Base-by-base conservation (phyloP, 2,113 vertebrate species). In the Podarcis muralis region DNA sequence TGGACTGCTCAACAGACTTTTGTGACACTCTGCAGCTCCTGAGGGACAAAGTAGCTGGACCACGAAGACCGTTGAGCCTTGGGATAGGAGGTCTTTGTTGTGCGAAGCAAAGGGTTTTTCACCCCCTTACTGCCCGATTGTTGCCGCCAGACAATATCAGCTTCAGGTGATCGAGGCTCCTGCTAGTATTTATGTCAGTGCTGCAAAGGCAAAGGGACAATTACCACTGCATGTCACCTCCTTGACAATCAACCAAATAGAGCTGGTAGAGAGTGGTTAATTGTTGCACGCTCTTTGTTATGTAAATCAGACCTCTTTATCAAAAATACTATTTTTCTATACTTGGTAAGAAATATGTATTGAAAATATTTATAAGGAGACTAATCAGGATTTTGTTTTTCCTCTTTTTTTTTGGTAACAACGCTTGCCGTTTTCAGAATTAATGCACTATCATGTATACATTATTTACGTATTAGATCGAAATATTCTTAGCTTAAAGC, bases 271-370 rank as follows among this genome's bases (percentile, higher is more conserved):
- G 94, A 96, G 91, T 95, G 94, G 92, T 95, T 97, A 97, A 95
- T 94, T 93, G 91, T 95, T 96, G 97, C 97, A 97, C 95, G 97
- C 96, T 95, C 94, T 96, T 97, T 96, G 96, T 97, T 96, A 97
- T 97, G 97, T 98, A 97, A 98, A 98, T 96, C 91, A 97, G 97
- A 96, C 62, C 87, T 96, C 95, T 95, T 97, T 97, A 97, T 96
- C 96, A 95, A 94, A 97, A 97, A 97, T 92, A 93, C 95, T 98
- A 97, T 98, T 98, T 98, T 98, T 97, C 95, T 98, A 98, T 95
- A 94, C 96, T 97, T 97, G 96, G 88, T 97, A 97, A 97, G 96
- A 97, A 96, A 97, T 88, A 96, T 88, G 94, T 96, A 97, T 95
- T 97, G 96, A 96, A 97, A 94, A 94, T 97, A 97, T 98, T 98